Evolutionary conservation across 1,140 invertebrate genomes (phyloP).

Genomic region (Drosophila auraria): DNA sequence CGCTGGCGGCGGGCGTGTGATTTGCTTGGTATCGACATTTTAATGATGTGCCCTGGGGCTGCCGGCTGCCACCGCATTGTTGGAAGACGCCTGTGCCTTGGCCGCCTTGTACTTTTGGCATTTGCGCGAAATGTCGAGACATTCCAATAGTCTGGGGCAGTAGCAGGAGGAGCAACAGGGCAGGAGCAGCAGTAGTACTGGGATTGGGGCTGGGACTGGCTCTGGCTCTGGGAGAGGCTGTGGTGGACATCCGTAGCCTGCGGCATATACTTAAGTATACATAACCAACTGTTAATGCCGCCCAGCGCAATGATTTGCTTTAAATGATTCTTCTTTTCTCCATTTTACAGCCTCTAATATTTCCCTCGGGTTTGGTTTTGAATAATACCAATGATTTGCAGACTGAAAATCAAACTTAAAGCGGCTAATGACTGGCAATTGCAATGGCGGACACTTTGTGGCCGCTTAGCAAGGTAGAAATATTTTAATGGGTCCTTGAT

Average conservation of each 20-base stretch:
- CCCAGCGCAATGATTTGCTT: constrained; percentile 62
- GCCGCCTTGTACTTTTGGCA: constrained; percentile 73
- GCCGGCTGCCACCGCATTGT: constrained; percentile 43
- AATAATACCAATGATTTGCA: constrained; percentile 68
- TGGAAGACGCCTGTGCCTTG: constrained; percentile 31
- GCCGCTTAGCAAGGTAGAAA: constrained; percentile 3
- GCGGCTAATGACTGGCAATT: constrained; percentile 69
- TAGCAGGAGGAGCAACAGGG: not conserved
- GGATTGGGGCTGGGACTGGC: not conserved
- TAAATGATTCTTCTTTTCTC: constrained; percentile 36
- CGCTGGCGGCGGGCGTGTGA: constrained; percentile 78
- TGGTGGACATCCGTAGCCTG: constrained; percentile 40
- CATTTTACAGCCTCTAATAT: constrained; percentile 23
- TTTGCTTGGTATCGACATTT: constrained; percentile 84
- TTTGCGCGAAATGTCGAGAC: constrained; percentile 64
- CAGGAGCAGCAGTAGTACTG: constrained; percentile 6
- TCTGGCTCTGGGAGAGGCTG: not conserved
- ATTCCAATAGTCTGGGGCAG: constrained; percentile 47
- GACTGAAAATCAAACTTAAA: constrained; percentile 37
- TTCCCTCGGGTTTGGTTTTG: constrained; percentile 20
- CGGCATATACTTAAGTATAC: constrained; percentile 57
- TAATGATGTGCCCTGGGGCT: constrained; percentile 83
- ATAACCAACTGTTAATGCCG: constrained; percentile 69
- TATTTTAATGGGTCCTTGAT: not conserved
- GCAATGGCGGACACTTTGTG: constrained; percentile 33